Conservation (phyloP, 1,140 invertebrate species). For the Penaeus indicus region DNA sequence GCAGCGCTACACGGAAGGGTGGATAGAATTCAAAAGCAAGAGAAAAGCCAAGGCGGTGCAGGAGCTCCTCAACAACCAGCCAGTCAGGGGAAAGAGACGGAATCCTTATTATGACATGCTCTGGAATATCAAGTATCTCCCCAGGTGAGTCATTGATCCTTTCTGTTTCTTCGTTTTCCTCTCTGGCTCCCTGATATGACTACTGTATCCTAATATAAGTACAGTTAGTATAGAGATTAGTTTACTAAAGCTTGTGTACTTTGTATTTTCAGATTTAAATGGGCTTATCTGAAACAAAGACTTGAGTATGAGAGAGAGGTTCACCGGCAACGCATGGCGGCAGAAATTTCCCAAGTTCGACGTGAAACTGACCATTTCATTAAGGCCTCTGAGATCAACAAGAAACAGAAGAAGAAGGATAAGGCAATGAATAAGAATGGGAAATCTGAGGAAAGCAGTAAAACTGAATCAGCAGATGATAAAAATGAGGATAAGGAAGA, state of each 20-base stretch:
- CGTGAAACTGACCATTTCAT: constrained; percentile 54
- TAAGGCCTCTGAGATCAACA: constrained; percentile 73
- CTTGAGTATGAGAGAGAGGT: constrained; percentile 88
- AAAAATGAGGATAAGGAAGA: constrained; percentile 1
- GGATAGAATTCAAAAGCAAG: constrained; percentile 96
- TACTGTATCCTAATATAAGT: not conserved
- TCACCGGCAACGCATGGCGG: constrained; percentile 85
- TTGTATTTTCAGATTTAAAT: constrained; percentile 83
- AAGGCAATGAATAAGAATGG: constrained; percentile 66
- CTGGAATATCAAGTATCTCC: constrained; percentile 97
- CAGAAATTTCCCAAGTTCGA: constrained; percentile 75
- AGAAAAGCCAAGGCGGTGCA: constrained; percentile 89
- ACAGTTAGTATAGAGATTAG: not conserved
- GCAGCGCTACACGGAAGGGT: constrained; percentile 88
- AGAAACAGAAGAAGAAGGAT: constrained; percentile 72
- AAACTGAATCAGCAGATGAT: not conserved
- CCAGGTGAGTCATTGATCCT: constrained; percentile 73
- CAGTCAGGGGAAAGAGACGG: constrained; percentile 87
- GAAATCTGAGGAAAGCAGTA: not conserved
- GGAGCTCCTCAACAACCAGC: constrained; percentile 83
- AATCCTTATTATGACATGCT: constrained; percentile 90
- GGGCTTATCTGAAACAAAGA: constrained; percentile 93
- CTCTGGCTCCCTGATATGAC: not conserved
- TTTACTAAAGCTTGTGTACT: not conserved
- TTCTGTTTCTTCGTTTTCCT: not conserved